Base-by-base conservation (phyloP, 2,113 vertebrate species). In the Sinocyclocheilus rhinocerous region DNA sequence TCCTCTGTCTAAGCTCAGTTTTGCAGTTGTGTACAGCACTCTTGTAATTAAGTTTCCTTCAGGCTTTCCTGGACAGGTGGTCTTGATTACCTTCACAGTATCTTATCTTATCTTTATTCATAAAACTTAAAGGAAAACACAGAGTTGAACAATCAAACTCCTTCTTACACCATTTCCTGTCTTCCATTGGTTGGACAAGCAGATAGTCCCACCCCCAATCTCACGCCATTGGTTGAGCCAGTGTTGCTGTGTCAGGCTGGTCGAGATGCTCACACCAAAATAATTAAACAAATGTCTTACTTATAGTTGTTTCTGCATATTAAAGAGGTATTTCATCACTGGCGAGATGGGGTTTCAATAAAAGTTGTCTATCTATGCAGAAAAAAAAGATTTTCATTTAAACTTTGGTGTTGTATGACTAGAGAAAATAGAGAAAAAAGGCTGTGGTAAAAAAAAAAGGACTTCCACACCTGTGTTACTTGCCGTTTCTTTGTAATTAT, bases 21-120 rank as follows among this genome's bases (percentile, higher is more conserved):
- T 59, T 65, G 50, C 29, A 45, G 77, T 45, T 75, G 55, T 75
- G 36, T 76, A 79, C 55, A 78, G n/a, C 63, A 22, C 42, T 67
- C 36, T 24, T 80, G 69, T 85, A 84, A 88, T 87, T 87, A 88
- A 86, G 86, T 80, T 87, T 87, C 84, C 81, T 78, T 29, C 63
- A 57, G 81, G 84, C 48, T 83, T 76, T 87, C 67, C 33, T 84
- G 76, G 18, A 84, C 89, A 89, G 85, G 59, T 82, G 87, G 75
- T 87, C 63, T 87, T 26, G 26, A 90, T 90, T 90, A 89, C 9
- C 82, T 73, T 81, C 63, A 57, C 55, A 57, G 80, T 83, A 65
- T 86, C 48, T 57, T 81, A 79, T 75, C 48, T 36, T 63, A 73
- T 42, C 15, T 63, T 72, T 12, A 5, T n/a, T 36, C 5, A 55